Percentiles rank a stretch among this genome's conserved stretches.
phyloP scores from a whole-genome alignment of 2,113 vertebrate species.

The Protomyctophum bolini region DNA sequence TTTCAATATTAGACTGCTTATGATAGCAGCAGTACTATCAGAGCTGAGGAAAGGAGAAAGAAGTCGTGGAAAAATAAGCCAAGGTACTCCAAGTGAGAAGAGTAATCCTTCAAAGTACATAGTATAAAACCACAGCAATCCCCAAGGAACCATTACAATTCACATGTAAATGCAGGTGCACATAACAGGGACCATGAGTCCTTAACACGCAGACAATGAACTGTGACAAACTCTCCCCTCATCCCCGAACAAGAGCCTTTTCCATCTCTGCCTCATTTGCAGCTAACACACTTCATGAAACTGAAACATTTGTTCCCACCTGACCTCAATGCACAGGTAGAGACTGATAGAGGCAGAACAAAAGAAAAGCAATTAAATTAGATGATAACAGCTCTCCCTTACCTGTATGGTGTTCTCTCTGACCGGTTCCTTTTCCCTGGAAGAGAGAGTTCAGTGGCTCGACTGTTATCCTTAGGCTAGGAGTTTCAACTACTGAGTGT shows the following conservation, averaged over 20 bases:
- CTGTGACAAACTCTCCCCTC: conserved; percentile 21
- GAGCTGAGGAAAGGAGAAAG: conserved; percentile 42
- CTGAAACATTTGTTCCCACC: not conserved
- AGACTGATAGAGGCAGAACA: not conserved
- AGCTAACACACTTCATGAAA: not conserved
- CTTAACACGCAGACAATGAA: not conserved
- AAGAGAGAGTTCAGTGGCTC: conserved; percentile 48
- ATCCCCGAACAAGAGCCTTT: conserved; percentile 6
- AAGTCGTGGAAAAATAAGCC: conserved; percentile 54
- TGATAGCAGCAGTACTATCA: conserved; percentile 35
- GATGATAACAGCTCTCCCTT: conserved; percentile 51
- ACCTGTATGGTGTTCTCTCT: conserved; percentile 66
- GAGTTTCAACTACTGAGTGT: conserved; percentile 76
- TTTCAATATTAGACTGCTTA: conserved; percentile 23
- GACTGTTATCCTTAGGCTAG: conserved; percentile 74
- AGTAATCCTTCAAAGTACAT: conserved; percentile 13
- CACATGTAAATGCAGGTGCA: not conserved
- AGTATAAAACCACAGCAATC: conserved; percentile 13
- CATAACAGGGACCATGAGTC: conserved; percentile 16
- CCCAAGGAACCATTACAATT: conserved; percentile 22
- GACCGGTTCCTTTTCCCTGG: conserved; percentile 40
- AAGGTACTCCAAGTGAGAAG: conserved; percentile 19
- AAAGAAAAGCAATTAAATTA: not conserved
- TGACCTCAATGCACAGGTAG: conserved; percentile 33
- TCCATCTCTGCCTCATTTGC: not conserved